These are phyloP conservation scores for Hydroisotoma schaefferi DNA, from an alignment of 2,888 invertebrate genomes.

Conservation along the genomic window DNA sequence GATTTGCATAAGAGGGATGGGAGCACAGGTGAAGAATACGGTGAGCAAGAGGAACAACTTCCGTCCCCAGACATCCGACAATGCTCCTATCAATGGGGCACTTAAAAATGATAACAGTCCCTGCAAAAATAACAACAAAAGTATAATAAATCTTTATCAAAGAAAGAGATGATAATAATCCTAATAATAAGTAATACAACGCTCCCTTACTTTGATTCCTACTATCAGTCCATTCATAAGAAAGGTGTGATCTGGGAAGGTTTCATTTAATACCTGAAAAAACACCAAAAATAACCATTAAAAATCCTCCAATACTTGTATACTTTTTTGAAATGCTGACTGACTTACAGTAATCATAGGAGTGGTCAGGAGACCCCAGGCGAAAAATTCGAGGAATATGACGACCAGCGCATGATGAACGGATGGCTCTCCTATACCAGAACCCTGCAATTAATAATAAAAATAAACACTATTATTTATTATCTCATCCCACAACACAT, in stretches of 20 bases:
- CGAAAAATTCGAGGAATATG: conserved; percentile 99
- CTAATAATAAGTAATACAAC: background rate
- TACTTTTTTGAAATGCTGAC: background rate
- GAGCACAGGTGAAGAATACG: conserved; percentile 97
- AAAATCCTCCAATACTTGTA: background rate
- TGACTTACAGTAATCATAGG: conserved; percentile 80
- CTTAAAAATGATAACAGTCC: conserved; percentile 96
- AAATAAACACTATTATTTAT: background rate
- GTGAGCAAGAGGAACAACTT: conserved; percentile 64
- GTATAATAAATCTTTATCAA: background rate
- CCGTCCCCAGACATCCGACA: conserved; percentile 24
- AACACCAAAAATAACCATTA: background rate
- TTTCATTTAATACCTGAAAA: conserved; percentile 80
- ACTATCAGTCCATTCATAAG: conserved; percentile 99
- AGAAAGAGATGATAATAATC: background rate
- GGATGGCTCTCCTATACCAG: conserved; percentile 89
- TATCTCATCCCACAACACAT: background rate
- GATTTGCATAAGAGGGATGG: conserved; percentile 97
- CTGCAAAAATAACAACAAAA: conserved; percentile 52
- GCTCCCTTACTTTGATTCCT: conserved; percentile 74
- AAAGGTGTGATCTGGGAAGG: conserved; percentile 98
- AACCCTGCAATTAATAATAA: conserved; percentile 59
- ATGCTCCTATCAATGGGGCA: conserved; percentile 84
- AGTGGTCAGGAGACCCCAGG: conserved; percentile 98
- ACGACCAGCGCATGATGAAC: conserved; percentile 98